Conservation (phyloP, 2,797 vertebrate species). For the Meriones psammophilus region DNA sequence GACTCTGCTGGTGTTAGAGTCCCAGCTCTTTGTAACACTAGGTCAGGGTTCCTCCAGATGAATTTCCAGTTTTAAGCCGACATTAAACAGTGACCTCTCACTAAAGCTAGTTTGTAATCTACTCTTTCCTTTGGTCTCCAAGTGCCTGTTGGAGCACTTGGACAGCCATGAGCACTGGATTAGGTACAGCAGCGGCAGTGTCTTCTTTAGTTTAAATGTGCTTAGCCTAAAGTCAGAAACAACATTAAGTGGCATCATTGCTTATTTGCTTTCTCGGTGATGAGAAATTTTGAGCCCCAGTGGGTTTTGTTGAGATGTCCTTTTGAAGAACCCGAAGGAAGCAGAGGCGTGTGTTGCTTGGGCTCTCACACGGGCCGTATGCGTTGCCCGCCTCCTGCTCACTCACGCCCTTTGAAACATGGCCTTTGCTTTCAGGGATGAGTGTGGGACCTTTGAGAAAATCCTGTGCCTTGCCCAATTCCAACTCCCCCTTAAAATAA, state of each 20-base stretch:
- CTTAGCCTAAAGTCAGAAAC: neutral
- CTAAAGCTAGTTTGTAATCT: conserved; percentile 18
- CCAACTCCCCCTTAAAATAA: conserved; percentile 42
- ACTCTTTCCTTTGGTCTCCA: neutral
- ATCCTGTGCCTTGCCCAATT: neutral
- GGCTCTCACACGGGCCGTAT: neutral
- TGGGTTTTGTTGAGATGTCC: neutral
- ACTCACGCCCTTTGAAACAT: neutral
- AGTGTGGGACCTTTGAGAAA: conserved; percentile 26
- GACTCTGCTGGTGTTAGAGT: neutral
- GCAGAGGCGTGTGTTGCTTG: neutral
- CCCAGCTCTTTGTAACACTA: neutral
- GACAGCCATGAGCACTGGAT: neutral
- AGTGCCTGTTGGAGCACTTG: neutral
- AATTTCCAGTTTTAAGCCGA: conserved; percentile 49
- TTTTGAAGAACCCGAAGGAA: neutral
- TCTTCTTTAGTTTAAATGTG: conserved; percentile 14
- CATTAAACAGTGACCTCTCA: conserved; percentile 21
- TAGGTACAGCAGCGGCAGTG: neutral
- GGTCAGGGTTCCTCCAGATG: conserved; percentile 23
- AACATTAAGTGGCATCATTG: neutral
- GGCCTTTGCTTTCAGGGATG: neutral
- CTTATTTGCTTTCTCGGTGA: neutral
- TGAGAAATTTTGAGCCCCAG: neutral
- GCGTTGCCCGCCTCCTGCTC: neutral